Base-by-base conservation (phyloP, 2,113 vertebrate species). In the Hippoglossus stenolepis region DNA sequence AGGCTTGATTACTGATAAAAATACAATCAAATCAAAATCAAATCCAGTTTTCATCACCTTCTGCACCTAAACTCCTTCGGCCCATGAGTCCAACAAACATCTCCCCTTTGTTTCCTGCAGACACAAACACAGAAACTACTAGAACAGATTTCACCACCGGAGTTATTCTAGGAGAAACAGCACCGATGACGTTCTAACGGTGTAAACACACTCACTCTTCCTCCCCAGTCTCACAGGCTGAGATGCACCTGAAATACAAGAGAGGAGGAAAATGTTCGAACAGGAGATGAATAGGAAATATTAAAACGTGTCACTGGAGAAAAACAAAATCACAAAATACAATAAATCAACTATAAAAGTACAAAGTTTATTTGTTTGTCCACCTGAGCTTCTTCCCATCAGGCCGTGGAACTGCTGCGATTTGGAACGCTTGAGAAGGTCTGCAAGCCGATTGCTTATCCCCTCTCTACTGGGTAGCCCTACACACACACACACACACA, bases 381-480 rank as follows among this genome's bases (percentile, higher is more conserved):
- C 85, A 94, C 94, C 93, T 10, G 82, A 82, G 75, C 91, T 93
- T 69, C 93, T 84, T 63, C 92, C 94, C 93, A 94, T 94, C 77
- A 94, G 49, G 26, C 91, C 93, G 6, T 94, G 93, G 79, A 94
- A 94, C 85, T 92, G 91, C 73, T 93, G 91, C 0, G 88, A 70
- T 86, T 84, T 93, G 66, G 94, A 94, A 7, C 88, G 85, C 69
- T 93, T 95, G 71, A 93, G 85, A 28, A 94, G 86, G 67, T 94
- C 90, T 62, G 87, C 84, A 68, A 95, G 77, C 0, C 51, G 82
- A 26, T 89, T 73, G 26, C 70, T 79, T 18, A 91, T n/a, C 45
- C 72, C 66, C 72, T 84, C 56, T 92, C 88, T 45, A 64, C 57
- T 0, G 93, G 92, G 73, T 86, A 75, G 7, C 67, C 89, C 93